A percentile compares a stretch with the other conserved stretches of the same genome.
These are phyloP conservation scores for Poeciliopsis infans DNA, from an alignment of 2,797 vertebrate species.

Conservation along the genomic window DNA sequence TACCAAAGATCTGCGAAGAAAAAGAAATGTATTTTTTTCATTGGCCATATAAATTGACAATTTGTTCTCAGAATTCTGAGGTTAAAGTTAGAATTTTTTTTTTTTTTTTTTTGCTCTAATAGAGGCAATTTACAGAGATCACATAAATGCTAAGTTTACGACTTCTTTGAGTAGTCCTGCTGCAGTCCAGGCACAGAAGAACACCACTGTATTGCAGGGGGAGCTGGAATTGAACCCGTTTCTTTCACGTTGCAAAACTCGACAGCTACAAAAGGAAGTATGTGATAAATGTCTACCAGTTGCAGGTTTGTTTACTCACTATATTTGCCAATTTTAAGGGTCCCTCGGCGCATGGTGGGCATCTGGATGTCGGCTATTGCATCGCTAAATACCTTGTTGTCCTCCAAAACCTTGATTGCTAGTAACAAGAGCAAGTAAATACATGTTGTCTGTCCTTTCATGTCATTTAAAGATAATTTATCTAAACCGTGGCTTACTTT, in stretches of 20 bases:
- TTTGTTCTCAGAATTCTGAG: too few relatives aligned
- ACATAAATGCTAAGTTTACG: neutral
- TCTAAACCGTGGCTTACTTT: slow-evolving; percentile 44
- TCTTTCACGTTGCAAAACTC: neutral
- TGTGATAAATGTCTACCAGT: neutral
- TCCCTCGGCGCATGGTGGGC: slow-evolving; percentile 78
- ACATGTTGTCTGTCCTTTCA: neutral
- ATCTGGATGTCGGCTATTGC: slow-evolving; percentile 82
- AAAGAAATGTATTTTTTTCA: neutral
- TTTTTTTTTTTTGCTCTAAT: too few relatives aligned
- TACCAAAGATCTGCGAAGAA: slow-evolving; percentile 88
- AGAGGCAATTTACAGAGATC: neutral
- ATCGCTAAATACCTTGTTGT: slow-evolving; percentile 81
- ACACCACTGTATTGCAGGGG: neutral
- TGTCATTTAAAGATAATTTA: neutral
- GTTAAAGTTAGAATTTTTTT: too few relatives aligned
- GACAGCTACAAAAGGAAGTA: neutral
- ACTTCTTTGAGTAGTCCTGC: too few relatives aligned
- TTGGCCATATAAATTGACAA: neutral
- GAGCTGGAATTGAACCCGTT: neutral
- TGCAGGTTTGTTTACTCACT: slow-evolving; percentile 74
- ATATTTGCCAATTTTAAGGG: slow-evolving; percentile 73
- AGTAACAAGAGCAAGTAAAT: slow-evolving; percentile 24
- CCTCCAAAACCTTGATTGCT: slow-evolving; percentile 85
- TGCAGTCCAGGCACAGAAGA: neutral